A percentile compares a stretch with the other conserved stretches of the same genome.
Conservation (phyloP, 2,797 vertebrate species). For the Dipus sagitta region DNA sequence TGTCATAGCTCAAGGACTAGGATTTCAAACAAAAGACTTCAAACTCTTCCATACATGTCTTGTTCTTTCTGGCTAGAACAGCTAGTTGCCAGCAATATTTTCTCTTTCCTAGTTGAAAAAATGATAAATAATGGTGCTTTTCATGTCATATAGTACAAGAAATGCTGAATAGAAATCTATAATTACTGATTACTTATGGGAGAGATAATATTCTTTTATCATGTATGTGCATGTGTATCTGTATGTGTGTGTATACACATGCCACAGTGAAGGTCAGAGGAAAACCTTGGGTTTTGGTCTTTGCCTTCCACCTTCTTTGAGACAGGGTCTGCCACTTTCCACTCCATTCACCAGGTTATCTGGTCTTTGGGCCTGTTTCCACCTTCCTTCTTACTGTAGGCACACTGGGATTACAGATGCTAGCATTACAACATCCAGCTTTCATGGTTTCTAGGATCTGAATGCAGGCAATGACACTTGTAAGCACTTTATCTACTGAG, state of each 20-base stretch:
- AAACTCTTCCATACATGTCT: not conserved
- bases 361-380: too few relatives aligned
- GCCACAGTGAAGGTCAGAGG: too few relatives aligned
- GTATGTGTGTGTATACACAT: not conserved
- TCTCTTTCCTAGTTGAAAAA: not conserved
- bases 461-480: too few relatives aligned
- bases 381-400: too few relatives aligned
- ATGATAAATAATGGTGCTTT: not conserved
- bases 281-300: too few relatives aligned
- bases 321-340: too few relatives aligned
- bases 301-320: too few relatives aligned
- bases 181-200: not conserved
- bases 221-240: not conserved
- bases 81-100: not conserved
- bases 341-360: too few relatives aligned
- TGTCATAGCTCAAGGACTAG: not conserved
- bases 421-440: too few relatives aligned
- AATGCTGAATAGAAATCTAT: not conserved
- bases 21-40: not conserved
- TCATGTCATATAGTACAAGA: not conserved
- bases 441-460: too few relatives aligned
- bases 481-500: too few relatives aligned
- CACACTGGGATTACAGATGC: too few relatives aligned
- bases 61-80: not conserved
- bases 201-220: not conserved